phyloP scores from a whole-genome alignment of 2,888 invertebrate species.

The Pristionchus japonicus region DNA sequence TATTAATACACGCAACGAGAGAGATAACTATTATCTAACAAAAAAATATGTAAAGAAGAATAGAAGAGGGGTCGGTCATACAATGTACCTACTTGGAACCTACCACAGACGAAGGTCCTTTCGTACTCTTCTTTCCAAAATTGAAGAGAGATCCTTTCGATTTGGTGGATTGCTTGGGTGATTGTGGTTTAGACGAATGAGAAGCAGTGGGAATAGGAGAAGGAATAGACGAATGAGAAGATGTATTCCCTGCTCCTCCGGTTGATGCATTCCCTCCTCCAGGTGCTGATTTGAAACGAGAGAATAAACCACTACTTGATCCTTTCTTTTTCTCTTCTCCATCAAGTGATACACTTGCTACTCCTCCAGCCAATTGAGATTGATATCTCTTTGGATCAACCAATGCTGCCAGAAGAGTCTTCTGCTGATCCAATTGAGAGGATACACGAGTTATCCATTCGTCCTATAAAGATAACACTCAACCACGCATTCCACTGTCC shows the following conservation, averaged over 20 bases:
- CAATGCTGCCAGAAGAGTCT: slow-evolving; percentile 91
- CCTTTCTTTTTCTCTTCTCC: slow-evolving; percentile 27
- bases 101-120: slow-evolving; percentile 60
- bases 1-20: background rate
- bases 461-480: too few relatives aligned
- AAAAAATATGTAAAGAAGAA: background rate
- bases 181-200: slow-evolving; percentile 53
- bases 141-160: slow-evolving; percentile 63
- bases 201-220: background rate
- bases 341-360: slow-evolving; percentile 57
- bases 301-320: background rate
- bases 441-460: slow-evolving; percentile 80
- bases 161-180: slow-evolving; percentile 59
- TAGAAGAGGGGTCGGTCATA: background rate
- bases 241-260: background rate
- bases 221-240: too few relatives aligned
- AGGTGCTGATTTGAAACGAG: slow-evolving; percentile 13
- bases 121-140: slow-evolving; percentile 66
- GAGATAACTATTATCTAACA: background rate
- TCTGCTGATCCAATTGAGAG: slow-evolving; percentile 91
- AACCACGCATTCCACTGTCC: too few relatives aligned
- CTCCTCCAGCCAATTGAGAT: slow-evolving; percentile 61
- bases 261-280: too few relatives aligned
- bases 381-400: slow-evolving; percentile 84
- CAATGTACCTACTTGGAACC: slow-evolving; percentile 48